These are phyloP conservation scores for Druon quercuslanigerum DNA, from an alignment of 1,140 invertebrate species.

Conservation along the genomic window DNA sequence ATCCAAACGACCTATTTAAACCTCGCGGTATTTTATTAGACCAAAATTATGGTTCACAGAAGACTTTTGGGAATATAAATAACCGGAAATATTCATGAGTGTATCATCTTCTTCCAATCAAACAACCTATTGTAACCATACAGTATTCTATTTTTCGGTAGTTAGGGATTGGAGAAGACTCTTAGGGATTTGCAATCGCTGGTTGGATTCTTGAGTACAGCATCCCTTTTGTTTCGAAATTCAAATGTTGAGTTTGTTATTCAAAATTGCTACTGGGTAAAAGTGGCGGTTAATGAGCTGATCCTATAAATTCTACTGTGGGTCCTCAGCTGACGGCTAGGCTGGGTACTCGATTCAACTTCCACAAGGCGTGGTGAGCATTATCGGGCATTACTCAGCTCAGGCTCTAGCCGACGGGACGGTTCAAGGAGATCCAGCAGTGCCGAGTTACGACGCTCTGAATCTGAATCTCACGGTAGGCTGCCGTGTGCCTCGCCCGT, in stretches of 20 bases:
- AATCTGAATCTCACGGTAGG: slow-evolving; percentile 74
- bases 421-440: slow-evolving; percentile 70
- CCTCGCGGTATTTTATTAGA: too few relatives aligned
- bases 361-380: slow-evolving; percentile 53
- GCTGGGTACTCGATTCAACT: background rate
- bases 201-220: too few relatives aligned
- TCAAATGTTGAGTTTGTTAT: background rate
- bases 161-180: too few relatives aligned
- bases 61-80: too few relatives aligned
- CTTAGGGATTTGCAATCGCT: too few relatives aligned
- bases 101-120: too few relatives aligned
- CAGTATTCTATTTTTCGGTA: too few relatives aligned
- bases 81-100: too few relatives aligned
- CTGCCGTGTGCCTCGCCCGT: slow-evolving; percentile 59
- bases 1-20: background rate
- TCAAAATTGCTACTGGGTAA: slow-evolving; percentile 31
- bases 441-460: slow-evolving; percentile 69
- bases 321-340: slow-evolving; percentile 47
- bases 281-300: slow-evolving; percentile 34
- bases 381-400: slow-evolving; percentile 43
- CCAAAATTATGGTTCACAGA: too few relatives aligned
- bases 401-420: slow-evolving; percentile 43
- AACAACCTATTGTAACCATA: too few relatives aligned
- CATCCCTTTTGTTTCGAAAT: too few relatives aligned
- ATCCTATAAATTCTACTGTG: slow-evolving; percentile 34